Conservation (phyloP, 2,113 vertebrate genomes). For the Climacteris rufus region DNA sequence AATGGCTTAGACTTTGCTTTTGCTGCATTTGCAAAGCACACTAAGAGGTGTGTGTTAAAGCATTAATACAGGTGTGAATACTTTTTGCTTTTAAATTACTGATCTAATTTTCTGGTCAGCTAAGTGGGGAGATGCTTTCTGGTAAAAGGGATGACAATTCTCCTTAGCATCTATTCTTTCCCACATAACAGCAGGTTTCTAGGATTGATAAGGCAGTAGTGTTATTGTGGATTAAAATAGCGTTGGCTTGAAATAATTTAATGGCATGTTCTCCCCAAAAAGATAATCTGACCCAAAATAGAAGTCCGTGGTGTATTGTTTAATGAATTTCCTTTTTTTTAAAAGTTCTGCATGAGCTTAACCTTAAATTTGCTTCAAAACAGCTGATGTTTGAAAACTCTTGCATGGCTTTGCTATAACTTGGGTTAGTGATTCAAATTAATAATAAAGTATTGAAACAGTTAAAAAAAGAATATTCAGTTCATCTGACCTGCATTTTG, state of each 20-base stretch:
- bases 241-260: neutral
- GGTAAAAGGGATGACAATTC: neutral
- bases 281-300: neutral
- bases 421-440: neutral
- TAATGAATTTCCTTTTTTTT: neutral
- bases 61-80: neutral
- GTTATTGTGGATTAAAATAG: neutral
- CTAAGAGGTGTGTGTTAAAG: neutral
- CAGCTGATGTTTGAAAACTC: neutral
- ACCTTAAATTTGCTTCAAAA: neutral
- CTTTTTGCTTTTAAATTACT: neutral
- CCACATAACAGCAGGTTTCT: neutral
- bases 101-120: neutral
- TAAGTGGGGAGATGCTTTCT: neutral
- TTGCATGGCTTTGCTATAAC: neutral
- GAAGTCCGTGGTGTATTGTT: neutral
- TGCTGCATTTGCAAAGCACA: neutral
- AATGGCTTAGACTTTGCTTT: neutral
- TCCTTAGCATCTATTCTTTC: neutral
- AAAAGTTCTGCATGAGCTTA: neutral
- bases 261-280: neutral
- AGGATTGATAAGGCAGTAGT: neutral
- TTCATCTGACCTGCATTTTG: neutral
- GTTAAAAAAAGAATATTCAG: neutral
- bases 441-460: neutral